phyloP scores from a whole-genome alignment of 2,797 vertebrate genomes.

The Chloroceryle inda region DNA sequence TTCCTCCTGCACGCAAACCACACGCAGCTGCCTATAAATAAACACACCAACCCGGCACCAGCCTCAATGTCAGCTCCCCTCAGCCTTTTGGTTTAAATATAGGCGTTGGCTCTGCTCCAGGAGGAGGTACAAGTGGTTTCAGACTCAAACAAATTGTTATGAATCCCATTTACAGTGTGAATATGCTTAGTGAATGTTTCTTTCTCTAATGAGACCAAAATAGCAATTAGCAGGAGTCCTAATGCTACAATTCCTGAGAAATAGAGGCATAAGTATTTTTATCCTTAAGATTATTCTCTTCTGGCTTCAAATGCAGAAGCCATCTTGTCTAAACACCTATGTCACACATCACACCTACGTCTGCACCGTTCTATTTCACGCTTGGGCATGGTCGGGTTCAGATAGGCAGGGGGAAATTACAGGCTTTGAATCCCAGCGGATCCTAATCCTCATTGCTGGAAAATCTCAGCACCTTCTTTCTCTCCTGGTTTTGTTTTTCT shows the following conservation, averaged over 20 bases:
- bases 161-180: conserved; percentile 73
- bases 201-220: conserved; percentile 76
- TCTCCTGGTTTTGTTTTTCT: conserved; percentile 17
- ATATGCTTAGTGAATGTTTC: conserved; percentile 73
- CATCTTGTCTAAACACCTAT: not conserved
- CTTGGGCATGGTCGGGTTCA: not conserved
- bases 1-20: not conserved
- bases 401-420: not conserved
- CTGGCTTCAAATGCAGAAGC: conserved; percentile 45
- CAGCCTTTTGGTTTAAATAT: conserved; percentile 74
- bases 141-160: conserved; percentile 76
- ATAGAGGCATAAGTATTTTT: not conserved
- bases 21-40: conserved; percentile 68
- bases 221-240: conserved; percentile 78
- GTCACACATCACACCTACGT: not conserved
- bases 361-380: not conserved
- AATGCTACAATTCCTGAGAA: conserved; percentile 38
- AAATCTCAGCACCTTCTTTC: not conserved
- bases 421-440: not conserved
- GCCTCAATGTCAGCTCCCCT: conserved; percentile 34
- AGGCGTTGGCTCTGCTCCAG: conserved; percentile 73
- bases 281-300: conserved; percentile 34
- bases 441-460: not conserved
- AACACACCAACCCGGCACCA: conserved; percentile 42
- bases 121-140: conserved; percentile 78